Conservation (phyloP, 2,797 vertebrate genomes). For the Lophotriccus pileatus region DNA sequence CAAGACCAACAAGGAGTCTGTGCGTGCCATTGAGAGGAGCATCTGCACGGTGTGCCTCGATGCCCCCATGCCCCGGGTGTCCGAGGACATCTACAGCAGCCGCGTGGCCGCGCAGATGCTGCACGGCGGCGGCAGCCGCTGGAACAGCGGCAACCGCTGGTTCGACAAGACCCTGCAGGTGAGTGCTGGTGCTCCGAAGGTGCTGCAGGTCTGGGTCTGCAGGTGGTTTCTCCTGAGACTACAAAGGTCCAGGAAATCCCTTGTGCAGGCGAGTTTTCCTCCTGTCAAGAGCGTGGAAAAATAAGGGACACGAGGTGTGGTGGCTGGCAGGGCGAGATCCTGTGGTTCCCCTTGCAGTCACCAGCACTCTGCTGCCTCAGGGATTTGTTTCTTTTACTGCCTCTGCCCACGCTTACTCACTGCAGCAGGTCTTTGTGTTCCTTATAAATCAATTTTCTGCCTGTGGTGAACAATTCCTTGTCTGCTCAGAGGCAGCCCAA, state of each 20-base stretch:
- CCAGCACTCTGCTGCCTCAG: not conserved
- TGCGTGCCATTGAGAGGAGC: constrained; percentile 91
- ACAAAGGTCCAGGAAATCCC: not conserved
- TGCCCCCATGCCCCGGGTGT: constrained; percentile 85
- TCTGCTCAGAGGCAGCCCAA: constrained; percentile 23
- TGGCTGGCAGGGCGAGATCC: not conserved
- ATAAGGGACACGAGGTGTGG: not conserved
- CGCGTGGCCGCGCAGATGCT: constrained; percentile 92
- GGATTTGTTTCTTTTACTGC: not conserved
- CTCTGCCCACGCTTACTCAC: not conserved
- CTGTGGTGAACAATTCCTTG: not conserved
- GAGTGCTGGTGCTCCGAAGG: not conserved
- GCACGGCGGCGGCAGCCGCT: constrained; percentile 89
- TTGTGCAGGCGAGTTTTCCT: not conserved
- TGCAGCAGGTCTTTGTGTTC: constrained; percentile 22
- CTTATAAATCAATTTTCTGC: constrained; percentile 42
- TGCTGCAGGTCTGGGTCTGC: not conserved
- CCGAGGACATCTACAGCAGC: constrained; percentile 85
- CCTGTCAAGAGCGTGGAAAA: not conserved
- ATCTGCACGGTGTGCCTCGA: constrained; percentile 95
- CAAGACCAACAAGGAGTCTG: constrained; percentile 95
- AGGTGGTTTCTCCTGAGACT: not conserved
- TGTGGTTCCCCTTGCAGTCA: not conserved
- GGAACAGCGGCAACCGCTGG: constrained; percentile 98
- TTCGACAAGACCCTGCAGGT: constrained; percentile 98